Conservation (phyloP, 2,888 invertebrate species). For the Drosophila niveifrons region DNA sequence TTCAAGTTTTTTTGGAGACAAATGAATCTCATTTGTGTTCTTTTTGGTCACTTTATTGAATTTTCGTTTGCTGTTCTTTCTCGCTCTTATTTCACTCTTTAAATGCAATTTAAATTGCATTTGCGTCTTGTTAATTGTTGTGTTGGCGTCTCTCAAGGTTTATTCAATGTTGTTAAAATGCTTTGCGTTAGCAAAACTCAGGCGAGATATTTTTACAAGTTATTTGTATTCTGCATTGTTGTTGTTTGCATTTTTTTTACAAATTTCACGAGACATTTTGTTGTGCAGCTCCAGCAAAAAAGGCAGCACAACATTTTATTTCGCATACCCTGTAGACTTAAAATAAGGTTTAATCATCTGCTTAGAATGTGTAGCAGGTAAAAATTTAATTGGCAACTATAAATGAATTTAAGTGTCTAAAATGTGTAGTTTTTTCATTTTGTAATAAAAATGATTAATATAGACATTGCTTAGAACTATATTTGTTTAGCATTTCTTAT, state of each 20-base stretch:
- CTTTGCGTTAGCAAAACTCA: conserved; percentile 39
- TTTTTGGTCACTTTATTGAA: conserved; percentile 10
- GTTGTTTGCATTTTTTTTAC: conserved; percentile 9
- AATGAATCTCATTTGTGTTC: conserved; percentile 15
- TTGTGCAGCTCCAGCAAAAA: conserved; percentile 18
- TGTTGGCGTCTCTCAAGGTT: conserved; percentile 54
- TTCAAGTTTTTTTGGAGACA: conserved; percentile 17
- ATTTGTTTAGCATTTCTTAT: too few relatives aligned
- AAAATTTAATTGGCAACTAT: neutral
- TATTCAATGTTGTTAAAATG: conserved; percentile 48
- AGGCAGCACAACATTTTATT: conserved; percentile 10
- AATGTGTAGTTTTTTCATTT: too few relatives aligned
- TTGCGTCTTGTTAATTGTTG: conserved; percentile 26
- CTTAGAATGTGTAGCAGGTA: neutral
- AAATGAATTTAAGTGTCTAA: too few relatives aligned
- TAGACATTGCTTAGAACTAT: too few relatives aligned
- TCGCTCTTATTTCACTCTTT: conserved; percentile 25
- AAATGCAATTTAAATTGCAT: conserved; percentile 18
- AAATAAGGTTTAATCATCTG: neutral
- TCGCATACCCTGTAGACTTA: neutral
- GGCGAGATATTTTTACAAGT: conserved; percentile 29
- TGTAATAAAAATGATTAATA: too few relatives aligned
- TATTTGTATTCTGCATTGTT: conserved; percentile 30
- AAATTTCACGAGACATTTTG: conserved; percentile 25
- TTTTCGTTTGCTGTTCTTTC: conserved; percentile 7